Conservation (phyloP, 2,113 vertebrate species). For the Lanius ludovicianus region DNA sequence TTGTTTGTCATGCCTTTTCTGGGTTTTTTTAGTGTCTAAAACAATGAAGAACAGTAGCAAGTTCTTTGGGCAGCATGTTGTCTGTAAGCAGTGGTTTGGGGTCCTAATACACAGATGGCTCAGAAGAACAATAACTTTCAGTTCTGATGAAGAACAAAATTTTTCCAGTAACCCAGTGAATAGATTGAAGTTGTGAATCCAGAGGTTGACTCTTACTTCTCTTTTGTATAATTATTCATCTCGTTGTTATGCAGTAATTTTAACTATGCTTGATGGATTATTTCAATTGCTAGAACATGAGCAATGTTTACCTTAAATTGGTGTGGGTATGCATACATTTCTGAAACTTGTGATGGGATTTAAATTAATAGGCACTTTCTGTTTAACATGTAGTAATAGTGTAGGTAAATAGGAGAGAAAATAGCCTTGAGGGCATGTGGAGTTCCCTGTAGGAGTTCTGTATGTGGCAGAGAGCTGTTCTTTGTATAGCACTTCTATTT, state of each 20-base stretch:
- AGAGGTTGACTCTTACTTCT: neutral
- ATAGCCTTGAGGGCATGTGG: neutral
- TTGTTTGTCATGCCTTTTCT: neutral
- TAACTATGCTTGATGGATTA: neutral
- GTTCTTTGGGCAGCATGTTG: conserved; percentile 34
- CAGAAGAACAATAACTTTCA: neutral
- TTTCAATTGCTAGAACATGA: neutral
- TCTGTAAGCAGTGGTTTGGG: neutral
- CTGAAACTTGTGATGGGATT: neutral
- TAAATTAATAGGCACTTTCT: neutral
- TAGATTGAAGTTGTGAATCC: conserved; percentile 4
- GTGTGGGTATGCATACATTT: conserved; percentile 9
- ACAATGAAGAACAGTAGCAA: neutral
- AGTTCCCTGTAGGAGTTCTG: neutral
- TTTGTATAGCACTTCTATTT: neutral
- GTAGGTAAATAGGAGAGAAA: neutral
- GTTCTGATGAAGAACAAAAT: neutral
- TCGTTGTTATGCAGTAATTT: neutral
- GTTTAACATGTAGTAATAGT: neutral
- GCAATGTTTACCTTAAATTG: neutral
- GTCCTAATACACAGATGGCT: neutral
- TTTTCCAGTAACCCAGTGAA: neutral
- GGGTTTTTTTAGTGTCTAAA: neutral
- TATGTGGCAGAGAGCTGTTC: neutral
- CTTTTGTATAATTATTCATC: neutral